Base-by-base conservation (phyloP, 1,140 invertebrate species). In the Charaxes varanes region DNA sequence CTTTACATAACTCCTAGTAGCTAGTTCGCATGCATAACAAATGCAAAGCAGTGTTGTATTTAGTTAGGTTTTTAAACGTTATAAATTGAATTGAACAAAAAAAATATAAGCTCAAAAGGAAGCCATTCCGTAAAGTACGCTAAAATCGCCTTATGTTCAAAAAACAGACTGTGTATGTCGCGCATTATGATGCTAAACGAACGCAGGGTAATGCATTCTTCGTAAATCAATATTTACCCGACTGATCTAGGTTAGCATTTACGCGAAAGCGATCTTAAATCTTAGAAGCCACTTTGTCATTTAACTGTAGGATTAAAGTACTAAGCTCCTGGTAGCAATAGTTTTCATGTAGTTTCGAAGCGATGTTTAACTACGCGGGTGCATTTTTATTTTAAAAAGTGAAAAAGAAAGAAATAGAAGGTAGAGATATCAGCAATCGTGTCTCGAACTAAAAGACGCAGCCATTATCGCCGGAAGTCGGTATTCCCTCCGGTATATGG, bases 401-500 rank as follows among this genome's bases (percentile, higher is more conserved):
- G 72, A 73, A 72, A 64, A 76, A 72, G 63, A 76, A 71, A 72
- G 68, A 79, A 76, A 65, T 76, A 79, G 71, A 70, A 81, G 66
- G 62, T 69, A 65, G 56, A 28, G 53, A 68, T 69, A 61, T 67
- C 63, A 82, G 73, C 74, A 79, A 76, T 74, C 60, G 73, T 79
- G 66, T 71, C 59, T 74, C 53, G 71, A 74, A 60, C 74, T 74
- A 76, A 68, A 53, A 60, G 60, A 71, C 63, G 65, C 58, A 71
- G 74, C 62, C 58, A 65, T 58, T 63, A 64, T 62, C 50, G 60
- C 69, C 73, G 72, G 74, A 69, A 60, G 46, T 46, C 47, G 49
- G 56, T 61, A 46, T 40, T 64, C 42, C 48, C 38, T 76, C 73
- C 72, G 68, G 71, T 48, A 56, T 62, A 70, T 60, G 54, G 46